Evolutionary conservation across 2,888 invertebrate species (phyloP).

Genomic region (Platynereis dumerilii): DNA sequence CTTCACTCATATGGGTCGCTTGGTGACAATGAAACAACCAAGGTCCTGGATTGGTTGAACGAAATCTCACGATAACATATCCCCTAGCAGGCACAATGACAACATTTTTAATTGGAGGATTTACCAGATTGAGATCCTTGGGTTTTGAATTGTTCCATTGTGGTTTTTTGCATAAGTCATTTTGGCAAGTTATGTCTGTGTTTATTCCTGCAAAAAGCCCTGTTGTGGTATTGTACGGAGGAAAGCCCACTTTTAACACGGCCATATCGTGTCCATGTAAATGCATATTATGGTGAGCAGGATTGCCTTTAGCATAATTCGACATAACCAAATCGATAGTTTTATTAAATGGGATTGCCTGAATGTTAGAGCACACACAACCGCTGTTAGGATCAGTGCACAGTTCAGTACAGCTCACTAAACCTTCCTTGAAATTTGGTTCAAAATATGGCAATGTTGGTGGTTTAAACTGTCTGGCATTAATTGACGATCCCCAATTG

Average conservation of each 20-base stretch:
- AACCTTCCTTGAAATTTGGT: background rate
- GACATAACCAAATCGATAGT: slow-evolving; percentile 48
- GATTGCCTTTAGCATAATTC: slow-evolving; percentile 8
- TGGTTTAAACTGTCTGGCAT: background rate
- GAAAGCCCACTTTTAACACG: slow-evolving; percentile 53
- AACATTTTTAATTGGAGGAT: slow-evolving; percentile 52
- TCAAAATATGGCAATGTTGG: background rate
- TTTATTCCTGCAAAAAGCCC: slow-evolving; percentile 15
- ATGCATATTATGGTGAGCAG: slow-evolving; percentile 52
- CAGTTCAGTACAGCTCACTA: background rate
- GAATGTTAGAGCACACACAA: slow-evolving; percentile 46
- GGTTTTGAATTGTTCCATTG: slow-evolving; percentile 41
- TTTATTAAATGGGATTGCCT: slow-evolving; percentile 41
- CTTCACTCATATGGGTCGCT: too few species aligned
- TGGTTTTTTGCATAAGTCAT: slow-evolving; percentile 40
- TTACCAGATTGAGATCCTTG: slow-evolving; percentile 42
- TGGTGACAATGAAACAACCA: background rate
- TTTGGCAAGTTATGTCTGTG: slow-evolving; percentile 43
- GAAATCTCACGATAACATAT: slow-evolving; percentile 54
- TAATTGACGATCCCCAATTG: background rate
- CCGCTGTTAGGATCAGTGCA: background rate
- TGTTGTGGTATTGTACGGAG: slow-evolving; percentile 22
- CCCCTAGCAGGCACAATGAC: slow-evolving; percentile 55
- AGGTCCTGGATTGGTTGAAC: slow-evolving; percentile 50
- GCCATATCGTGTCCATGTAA: slow-evolving; percentile 56